phyloP scores from a whole-genome alignment of 2,888 invertebrate species.

The Ectobius pallidus region DNA sequence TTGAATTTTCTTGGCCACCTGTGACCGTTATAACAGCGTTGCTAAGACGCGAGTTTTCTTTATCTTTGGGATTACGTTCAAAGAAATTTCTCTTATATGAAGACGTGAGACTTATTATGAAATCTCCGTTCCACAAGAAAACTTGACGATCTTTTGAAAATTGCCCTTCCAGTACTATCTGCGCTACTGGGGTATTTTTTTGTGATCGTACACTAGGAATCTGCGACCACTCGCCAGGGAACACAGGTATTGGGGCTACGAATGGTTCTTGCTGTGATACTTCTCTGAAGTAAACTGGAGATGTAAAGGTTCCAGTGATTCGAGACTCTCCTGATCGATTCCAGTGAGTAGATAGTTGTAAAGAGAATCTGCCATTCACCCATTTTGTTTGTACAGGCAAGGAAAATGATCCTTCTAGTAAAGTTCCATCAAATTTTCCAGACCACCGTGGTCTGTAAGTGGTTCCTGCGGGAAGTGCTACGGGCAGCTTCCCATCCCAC shows the following conservation, averaged over 20 bases:
- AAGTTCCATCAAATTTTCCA: background rate
- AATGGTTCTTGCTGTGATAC: background rate
- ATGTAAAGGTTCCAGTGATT: slow-evolving; percentile 1
- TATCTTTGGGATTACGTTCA: no score
- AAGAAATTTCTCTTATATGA: no score
- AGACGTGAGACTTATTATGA: no score
- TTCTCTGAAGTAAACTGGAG: slow-evolving; percentile 18
- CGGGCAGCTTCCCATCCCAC: slow-evolving; percentile 11
- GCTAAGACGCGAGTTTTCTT: no score
- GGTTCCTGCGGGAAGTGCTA: background rate
- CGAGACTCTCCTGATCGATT: background rate
- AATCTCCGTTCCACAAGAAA: slow-evolving; percentile 43
- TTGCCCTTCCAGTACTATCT: slow-evolving; percentile 41
- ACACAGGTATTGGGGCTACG: background rate
- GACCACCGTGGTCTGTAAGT: background rate
- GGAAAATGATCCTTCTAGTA: slow-evolving; percentile 14
- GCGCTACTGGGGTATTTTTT: slow-evolving; percentile 12
- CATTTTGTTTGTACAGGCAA: slow-evolving; percentile 3
- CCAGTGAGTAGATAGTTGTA: background rate
- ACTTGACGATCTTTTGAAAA: slow-evolving; percentile 40
- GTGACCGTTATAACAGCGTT: no score
- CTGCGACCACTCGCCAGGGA: background rate
- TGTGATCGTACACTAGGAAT: slow-evolving; percentile 3
- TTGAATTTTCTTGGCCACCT: no score
- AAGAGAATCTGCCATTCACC: slow-evolving; percentile 25